Conservation (phyloP, 2,888 invertebrate genomes). For the Chrysolina oricalcia region DNA sequence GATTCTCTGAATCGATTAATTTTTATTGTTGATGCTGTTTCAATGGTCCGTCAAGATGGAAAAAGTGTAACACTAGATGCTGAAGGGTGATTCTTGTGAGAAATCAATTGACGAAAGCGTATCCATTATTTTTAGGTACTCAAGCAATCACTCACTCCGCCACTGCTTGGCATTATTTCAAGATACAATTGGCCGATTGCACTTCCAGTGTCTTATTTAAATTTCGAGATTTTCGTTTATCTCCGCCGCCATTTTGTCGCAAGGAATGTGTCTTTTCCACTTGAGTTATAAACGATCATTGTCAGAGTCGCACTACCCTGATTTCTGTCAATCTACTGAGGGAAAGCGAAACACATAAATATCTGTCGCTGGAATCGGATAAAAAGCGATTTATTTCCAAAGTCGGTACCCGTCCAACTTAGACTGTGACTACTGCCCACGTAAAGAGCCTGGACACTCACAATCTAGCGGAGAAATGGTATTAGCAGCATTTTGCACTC, state of each 20-base stretch:
- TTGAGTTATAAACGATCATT: conserved; percentile 66
- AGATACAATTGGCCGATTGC: conserved; percentile 64
- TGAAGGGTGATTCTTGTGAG: no score
- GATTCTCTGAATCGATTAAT: no score
- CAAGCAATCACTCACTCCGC: background rate
- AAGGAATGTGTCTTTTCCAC: conserved; percentile 64
- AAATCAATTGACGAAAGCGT: no score
- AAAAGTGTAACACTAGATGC: no score
- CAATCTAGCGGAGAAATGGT: conserved; percentile 60
- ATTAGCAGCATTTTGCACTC: conserved; percentile 66
- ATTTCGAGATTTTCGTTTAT: conserved; percentile 64
- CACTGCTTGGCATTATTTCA: conserved; percentile 51
- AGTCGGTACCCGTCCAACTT: conserved; percentile 55
- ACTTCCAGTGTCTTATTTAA: conserved; percentile 66
- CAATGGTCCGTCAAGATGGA: no score
- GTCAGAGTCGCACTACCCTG: conserved; percentile 65
- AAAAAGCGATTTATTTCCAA: conserved; percentile 70
- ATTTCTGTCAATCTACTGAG: conserved; percentile 69
- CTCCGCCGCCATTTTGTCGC: conserved; percentile 67
- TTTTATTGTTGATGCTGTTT: no score
- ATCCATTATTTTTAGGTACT: no score
- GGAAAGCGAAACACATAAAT: conserved; percentile 66
- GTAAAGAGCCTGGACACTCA: conserved; percentile 44
- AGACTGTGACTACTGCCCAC: conserved; percentile 58
- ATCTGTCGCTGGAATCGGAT: conserved; percentile 67